Evolutionary conservation across 2,888 invertebrate species (phyloP).

Genomic region (Crioceris asparagi): DNA sequence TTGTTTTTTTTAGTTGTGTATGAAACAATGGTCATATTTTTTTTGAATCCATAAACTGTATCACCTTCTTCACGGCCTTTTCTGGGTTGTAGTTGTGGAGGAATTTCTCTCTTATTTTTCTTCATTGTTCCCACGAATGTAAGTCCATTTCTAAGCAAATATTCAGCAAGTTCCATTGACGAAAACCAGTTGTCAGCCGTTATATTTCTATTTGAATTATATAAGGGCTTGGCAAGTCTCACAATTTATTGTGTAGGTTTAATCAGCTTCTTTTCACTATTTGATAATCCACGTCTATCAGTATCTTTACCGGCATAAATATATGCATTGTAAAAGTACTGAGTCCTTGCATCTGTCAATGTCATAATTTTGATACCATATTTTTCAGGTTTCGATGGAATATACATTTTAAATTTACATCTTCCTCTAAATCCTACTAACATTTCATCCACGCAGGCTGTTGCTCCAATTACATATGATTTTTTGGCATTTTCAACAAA

Average conservation of each 20-base stretch:
- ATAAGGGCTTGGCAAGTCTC: slow-evolving; percentile 21
- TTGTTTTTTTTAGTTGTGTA: slow-evolving; percentile 5
- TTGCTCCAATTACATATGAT: slow-evolving; percentile 5
- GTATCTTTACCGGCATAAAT: slow-evolving; percentile 24
- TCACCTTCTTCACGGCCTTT: slow-evolving; percentile 11
- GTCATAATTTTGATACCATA: slow-evolving; percentile 28
- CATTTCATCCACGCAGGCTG: slow-evolving; percentile 24
- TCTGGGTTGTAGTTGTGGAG: slow-evolving; percentile 17
- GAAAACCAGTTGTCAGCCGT: slow-evolving; percentile 29
- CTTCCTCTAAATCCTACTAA: slow-evolving; percentile 21
- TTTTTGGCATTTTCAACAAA: slow-evolving; percentile 11
- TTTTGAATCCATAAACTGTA: slow-evolving; percentile 18
- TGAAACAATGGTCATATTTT: background rate
- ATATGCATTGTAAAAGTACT: slow-evolving; percentile 23
- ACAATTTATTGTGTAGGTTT: slow-evolving; percentile 26
- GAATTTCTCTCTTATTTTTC: slow-evolving; percentile 21
- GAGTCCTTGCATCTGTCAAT: slow-evolving; percentile 21
- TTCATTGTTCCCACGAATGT: slow-evolving; percentile 21
- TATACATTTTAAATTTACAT: slow-evolving; percentile 25
- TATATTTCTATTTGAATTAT: slow-evolving; percentile 24
- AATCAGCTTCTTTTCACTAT: slow-evolving; percentile 20
- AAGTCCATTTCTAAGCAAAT: slow-evolving; percentile 14
- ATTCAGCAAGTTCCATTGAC: slow-evolving; percentile 22
- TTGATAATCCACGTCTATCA: slow-evolving; percentile 21
- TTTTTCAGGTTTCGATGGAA: slow-evolving; percentile 27